Evolutionary conservation across 1,140 invertebrate species (phyloP), one percentile per base, ranked within the genome.

Genomic region (Dendroctonus ponderosae): DNA sequence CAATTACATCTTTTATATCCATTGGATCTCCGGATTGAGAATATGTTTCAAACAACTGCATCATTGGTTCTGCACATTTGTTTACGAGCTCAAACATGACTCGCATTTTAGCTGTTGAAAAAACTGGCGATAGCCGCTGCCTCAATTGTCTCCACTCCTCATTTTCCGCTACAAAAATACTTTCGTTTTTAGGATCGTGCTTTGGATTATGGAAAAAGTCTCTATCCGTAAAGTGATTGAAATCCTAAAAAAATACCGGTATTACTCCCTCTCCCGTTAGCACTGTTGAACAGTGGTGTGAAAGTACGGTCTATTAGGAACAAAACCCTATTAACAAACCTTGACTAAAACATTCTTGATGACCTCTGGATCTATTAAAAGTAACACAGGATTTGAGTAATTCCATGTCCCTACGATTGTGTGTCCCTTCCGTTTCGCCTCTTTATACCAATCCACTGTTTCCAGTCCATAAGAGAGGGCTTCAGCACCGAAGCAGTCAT

Each of bases 71-170:
- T 11, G 60, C 57, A n/a, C 62, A 69, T 37, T 74, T 56, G 7
- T 68, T 5, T 3, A 76, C 41, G 6, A 46, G 60, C 5, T 67
- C 57, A 68, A 80, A 80, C 79, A 84, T 82, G 11, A 69, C 70
- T 69, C 79, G 83, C 64, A 85, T 74, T 71, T 82, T 83, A 2
- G 79, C 79, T 38, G 80, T 78, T 0, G 83, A 80, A 68, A 85
- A 84, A 6, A 82, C 79, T 14, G 82, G 81, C 3, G 79, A 79
- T 14, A 85, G 58, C 60, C 80, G 80, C 8, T 54, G 69, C 58
- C 84, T 69, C 5, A 84, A 70, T 50, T 75, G 71, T 68, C 79
- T 82, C 84, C 84, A 85, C 56, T 75, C 68, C 14, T 74, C 66
- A 26, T 79, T 81, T 26, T 72, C 70, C 14, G 81, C 39, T 4